These are phyloP conservation scores for Drosophila setifemur DNA, from an alignment of 1,140 invertebrate genomes.

Conservation along the genomic window DNA sequence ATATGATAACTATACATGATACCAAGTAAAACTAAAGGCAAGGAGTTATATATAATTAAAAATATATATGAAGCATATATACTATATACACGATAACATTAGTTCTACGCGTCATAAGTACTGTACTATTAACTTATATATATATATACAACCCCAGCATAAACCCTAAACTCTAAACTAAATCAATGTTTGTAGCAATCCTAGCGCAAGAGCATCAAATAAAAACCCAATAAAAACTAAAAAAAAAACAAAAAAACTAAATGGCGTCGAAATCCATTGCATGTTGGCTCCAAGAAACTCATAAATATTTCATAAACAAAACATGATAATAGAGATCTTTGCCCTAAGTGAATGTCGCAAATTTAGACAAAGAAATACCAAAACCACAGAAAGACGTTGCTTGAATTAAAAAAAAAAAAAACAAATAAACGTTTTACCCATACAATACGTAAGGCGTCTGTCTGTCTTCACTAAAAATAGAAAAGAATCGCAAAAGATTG, in stretches of 20 bases:
- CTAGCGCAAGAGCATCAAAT: conserved; percentile 53
- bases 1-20: conserved; percentile 49
- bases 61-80: conserved; percentile 78
- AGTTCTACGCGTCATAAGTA: conserved; percentile 74
- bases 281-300: conserved; percentile 29
- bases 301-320: conserved; percentile 8
- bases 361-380: conserved; percentile 64
- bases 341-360: conserved; percentile 43
- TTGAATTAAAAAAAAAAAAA: conserved; percentile 23
- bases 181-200: conserved; percentile 74
- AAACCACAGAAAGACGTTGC: conserved; percentile 38
- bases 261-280: conserved; percentile 47
- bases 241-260: conserved; percentile 24
- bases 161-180: conserved; percentile 49
- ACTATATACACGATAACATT: conserved; percentile 68
- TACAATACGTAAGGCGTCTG: conserved; percentile 15
- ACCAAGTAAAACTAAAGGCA: conserved; percentile 54
- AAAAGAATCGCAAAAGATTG: conserved; percentile 32
- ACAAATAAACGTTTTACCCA: conserved; percentile 13
- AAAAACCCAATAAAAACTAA: conserved; percentile 29
- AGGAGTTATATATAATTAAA: conserved; percentile 37
- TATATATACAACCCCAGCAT: conserved; percentile 58
- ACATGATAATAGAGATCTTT: conserved; percentile 30
- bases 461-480: conserved; percentile 19
- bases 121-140: conserved; percentile 75